Percentiles rank a stretch among this genome's conserved stretches.
Conservation (phyloP, 2,797 vertebrate species). For the Stomatorhinus walkeri region DNA sequence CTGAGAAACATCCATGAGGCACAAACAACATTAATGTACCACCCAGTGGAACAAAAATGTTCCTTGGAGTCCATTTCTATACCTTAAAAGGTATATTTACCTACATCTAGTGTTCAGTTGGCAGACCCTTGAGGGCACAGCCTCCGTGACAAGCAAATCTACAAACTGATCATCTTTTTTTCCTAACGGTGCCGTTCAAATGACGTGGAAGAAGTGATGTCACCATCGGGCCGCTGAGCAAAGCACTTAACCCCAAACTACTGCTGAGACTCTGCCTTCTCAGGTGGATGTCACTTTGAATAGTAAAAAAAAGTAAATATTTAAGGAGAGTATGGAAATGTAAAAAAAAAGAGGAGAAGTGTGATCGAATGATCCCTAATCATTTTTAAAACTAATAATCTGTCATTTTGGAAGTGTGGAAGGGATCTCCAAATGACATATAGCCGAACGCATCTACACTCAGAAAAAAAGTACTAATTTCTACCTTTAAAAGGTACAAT, state of each 20-base stretch:
- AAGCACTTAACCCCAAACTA: neutral
- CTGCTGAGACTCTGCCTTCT: neutral
- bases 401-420: neutral
- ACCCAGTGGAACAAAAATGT: neutral
- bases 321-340: neutral
- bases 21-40: neutral
- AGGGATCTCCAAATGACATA: neutral
- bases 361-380: neutral
- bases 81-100: neutral
- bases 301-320: neutral
- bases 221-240: neutral
- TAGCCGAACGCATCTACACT: neutral
- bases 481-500: neutral
- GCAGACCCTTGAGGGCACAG: neutral
- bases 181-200: neutral
- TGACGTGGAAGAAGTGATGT: neutral
- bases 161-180: neutral
- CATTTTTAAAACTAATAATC: neutral
- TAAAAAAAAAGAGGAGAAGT: neutral
- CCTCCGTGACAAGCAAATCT: neutral
- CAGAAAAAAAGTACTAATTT: neutral
- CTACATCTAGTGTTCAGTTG: neutral
- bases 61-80: neutral
- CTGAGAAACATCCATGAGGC: neutral
- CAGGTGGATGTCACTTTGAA: neutral